phyloP scores from a whole-genome alignment of 1,140 invertebrate genomes.

The Pachyrhynchus sulphureomaculatus region DNA sequence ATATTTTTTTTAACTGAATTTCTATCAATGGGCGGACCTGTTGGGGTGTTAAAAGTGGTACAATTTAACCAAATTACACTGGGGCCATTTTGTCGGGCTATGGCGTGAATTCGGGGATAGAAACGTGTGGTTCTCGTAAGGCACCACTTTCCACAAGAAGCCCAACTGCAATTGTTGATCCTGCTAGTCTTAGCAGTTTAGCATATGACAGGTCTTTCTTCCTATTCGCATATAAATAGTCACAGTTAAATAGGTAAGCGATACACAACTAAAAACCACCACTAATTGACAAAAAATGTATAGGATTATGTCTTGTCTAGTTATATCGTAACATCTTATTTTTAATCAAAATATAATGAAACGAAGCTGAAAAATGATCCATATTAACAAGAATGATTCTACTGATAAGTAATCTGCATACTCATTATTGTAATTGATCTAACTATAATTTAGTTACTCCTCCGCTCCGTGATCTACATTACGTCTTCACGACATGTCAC shows the following conservation, averaged over 20 bases:
- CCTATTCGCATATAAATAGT: conserved; percentile 87
- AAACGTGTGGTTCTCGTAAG: conserved; percentile 84
- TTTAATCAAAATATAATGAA: too few species aligned
- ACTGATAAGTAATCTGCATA: too few species aligned
- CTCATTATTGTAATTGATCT: too few species aligned
- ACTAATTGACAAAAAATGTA: conserved; percentile 92
- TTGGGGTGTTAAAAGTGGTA: conserved; percentile 77
- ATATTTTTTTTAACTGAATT: conserved; percentile 60
- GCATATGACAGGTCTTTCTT: conserved; percentile 82
- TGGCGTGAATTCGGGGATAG: conserved; percentile 86
- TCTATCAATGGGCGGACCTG: conserved; percentile 57
- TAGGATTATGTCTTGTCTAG: too few species aligned
- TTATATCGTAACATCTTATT: too few species aligned
- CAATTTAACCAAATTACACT: conserved; percentile 75
- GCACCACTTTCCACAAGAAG: conserved; percentile 89
- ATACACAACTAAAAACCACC: conserved; percentile 81
- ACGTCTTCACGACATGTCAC: too few species aligned
- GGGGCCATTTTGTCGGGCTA: conserved; percentile 77
- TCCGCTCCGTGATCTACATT: too few species aligned
- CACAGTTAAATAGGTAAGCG: conserved; percentile 83
- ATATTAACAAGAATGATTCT: too few species aligned
- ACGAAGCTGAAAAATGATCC: too few species aligned
- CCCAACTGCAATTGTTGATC: conserved; percentile 81
- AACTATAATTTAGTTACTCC: too few species aligned
- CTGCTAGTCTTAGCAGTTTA: conserved; percentile 79